A percentile compares a stretch with the other conserved stretches of the same genome.
Conservation (phyloP, 2,888 invertebrate species). For the Girardia tigrina region DNA sequence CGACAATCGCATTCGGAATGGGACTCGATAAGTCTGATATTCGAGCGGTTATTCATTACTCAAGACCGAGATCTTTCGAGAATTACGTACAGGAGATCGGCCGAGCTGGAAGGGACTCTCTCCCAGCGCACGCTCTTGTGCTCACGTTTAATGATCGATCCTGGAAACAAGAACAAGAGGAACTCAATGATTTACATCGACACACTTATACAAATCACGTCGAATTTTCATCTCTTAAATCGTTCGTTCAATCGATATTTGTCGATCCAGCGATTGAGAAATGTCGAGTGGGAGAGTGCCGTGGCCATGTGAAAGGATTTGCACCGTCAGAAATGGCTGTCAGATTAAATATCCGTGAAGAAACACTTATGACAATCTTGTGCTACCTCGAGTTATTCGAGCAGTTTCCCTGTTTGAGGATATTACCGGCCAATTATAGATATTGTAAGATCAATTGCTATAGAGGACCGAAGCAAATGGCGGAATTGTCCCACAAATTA, state of each 20-base stretch:
- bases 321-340: conserved; percentile 24
- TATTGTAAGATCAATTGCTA: conserved; percentile 71
- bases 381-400: conserved; percentile 76
- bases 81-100: conserved; percentile 54
- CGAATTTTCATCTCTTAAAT: conserved; percentile 69
- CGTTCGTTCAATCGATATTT: conserved; percentile 67
- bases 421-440: conserved; percentile 65
- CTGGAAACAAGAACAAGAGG: conserved; percentile 50
- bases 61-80: conserved; percentile 51
- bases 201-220: conserved; percentile 76
- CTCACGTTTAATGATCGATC: conserved; percentile 30
- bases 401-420: conserved; percentile 62
- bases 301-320: conserved; percentile 21
- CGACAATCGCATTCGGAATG: conserved; percentile 53
- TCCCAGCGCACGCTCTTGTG: conserved; percentile 50
- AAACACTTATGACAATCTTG: conserved; percentile 60
- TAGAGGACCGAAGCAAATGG: conserved; percentile 62
- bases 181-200: conserved; percentile 68
- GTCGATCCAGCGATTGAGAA: conserved; percentile 43
- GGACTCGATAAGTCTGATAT: conserved; percentile 53
- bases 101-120: conserved; percentile 52
- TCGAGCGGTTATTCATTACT: conserved; percentile 51
- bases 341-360: conserved; percentile 35
- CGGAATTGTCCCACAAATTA: conserved; percentile 53
- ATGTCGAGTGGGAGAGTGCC: background rate